Base-by-base conservation (phyloP, 2,113 vertebrate species). In the Sminthopsis crassicaudata region DNA sequence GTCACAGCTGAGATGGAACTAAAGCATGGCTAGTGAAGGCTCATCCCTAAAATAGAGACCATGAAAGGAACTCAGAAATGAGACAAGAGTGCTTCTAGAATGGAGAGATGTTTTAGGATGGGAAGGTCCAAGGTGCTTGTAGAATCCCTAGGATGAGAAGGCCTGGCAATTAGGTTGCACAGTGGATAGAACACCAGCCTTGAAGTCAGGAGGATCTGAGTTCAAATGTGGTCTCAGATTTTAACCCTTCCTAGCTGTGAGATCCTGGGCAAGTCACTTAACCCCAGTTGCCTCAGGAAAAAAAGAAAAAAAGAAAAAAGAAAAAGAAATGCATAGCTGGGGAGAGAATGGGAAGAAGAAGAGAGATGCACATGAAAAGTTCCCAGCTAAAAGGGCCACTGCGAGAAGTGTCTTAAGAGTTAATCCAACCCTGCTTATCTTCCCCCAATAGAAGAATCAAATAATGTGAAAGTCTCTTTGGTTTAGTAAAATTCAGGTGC, bases 321-420 rank as follows among this genome's bases (percentile, higher is more conserved):
- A 11, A 10, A 51, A 10, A 51, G 10, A 53, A 11, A 22, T 4
- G 22, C 0, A 0, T 26, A n/a, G 6, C 2, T 14, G 12, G 36
- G 1, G 8, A 36, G 25, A 9, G 10, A 26, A 1, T 14, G 57
- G 16, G 14, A 50, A 10, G 46, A 50, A 10, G 46, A 30, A 89
- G 14, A 51, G n/a, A 46, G n/a, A 12, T 30, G 36, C 27, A 92
- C 30, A 14, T 46, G 26, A 95, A 52, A 0, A 8, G 22, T 50
- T 48, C 30, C 48, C 92, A 76, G 8, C 42, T 67, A 52, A 55
- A 60, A 55, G 42, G 7, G 26, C 19, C 19, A 42, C 30, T 23
- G 53, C 42, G 89, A 46, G 91, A 42, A 91, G 60, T 48, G 25
- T 42, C 12, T 48, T 94, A 22, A 89, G 60, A 88, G 26, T 42